phyloP scores from a whole-genome alignment of 2,888 invertebrate genomes.

The Pantelozetes paolii region DNA sequence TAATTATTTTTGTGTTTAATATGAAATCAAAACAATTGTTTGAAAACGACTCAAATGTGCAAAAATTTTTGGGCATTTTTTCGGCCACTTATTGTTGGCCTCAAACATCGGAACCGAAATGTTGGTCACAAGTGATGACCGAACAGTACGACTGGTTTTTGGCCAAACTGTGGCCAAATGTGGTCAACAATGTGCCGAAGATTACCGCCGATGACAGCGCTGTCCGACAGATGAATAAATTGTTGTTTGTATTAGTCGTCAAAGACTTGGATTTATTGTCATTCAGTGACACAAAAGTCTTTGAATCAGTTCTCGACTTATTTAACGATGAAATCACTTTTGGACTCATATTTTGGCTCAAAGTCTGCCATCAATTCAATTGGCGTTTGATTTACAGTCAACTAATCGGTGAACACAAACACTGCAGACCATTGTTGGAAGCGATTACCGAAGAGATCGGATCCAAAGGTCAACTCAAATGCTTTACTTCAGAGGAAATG shows the following conservation, averaged over 20 bases:
- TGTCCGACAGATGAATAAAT: constrained; percentile 9
- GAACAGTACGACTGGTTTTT: not conserved
- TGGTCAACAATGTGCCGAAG: constrained; percentile 3
- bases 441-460: not conserved
- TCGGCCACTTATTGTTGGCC: constrained; percentile 33
- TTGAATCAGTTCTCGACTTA: constrained; percentile 3
- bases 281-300: not conserved
- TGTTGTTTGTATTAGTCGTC: not conserved
- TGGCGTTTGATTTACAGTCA: constrained; percentile 14
- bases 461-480: not conserved
- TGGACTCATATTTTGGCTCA: constrained; percentile 11
- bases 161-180: constrained; percentile 10
- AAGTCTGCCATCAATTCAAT: constrained; percentile 25
- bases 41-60: not conserved
- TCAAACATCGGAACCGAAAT: not conserved
- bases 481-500: not conserved
- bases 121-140: constrained; percentile 19
- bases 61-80: constrained; percentile 19
- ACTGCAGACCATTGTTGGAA: not conserved
- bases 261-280: constrained; percentile 16
- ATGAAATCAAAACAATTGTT: not conserved
- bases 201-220: not conserved
- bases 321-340: constrained; percentile 20
- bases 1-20: not conserved
- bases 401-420: constrained; percentile 12